Evolutionary conservation across 2,888 invertebrate species (phyloP).

Genomic region (Pseudolycoriella hygida): DNA sequence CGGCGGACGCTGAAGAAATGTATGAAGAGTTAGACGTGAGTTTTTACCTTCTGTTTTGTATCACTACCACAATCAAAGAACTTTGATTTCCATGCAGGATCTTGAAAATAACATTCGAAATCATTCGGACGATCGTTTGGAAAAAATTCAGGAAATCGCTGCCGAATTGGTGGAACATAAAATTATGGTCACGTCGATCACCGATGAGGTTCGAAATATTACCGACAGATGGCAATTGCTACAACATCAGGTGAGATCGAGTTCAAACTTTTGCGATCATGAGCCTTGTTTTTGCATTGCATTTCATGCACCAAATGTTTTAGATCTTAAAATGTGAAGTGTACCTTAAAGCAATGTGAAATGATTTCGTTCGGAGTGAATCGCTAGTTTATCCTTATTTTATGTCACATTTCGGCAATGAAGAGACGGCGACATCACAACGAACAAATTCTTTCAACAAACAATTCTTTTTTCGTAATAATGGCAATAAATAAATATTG

Average conservation of each 20-base stretch:
- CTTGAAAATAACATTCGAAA: constrained; percentile 63
- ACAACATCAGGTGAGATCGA: constrained; percentile 40
- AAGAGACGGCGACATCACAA: too few relatives aligned
- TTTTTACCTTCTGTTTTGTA: constrained; percentile 13
- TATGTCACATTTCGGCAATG: too few relatives aligned
- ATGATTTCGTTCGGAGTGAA: too few relatives aligned
- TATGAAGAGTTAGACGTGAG: constrained; percentile 75
- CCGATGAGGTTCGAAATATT: constrained; percentile 43
- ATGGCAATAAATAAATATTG: too few relatives aligned
- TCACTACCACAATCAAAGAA: background rate
- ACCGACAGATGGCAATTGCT: constrained; percentile 47
- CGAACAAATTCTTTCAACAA: too few relatives aligned
- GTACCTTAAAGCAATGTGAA: too few relatives aligned
- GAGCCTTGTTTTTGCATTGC: background rate
- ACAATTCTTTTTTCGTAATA: too few relatives aligned
- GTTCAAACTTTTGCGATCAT: too few relatives aligned
- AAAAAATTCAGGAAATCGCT: constrained; percentile 58
- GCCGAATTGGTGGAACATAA: constrained; percentile 53
- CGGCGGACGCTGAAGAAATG: constrained; percentile 82
- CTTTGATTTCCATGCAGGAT: constrained; percentile 35
- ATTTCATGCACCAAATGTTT: background rate
- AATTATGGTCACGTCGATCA: constrained; percentile 52
- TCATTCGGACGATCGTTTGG: constrained; percentile 52
- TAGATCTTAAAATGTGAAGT: too few relatives aligned
- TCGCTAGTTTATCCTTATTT: too few relatives aligned